Percentiles rank a stretch among this genome's conserved stretches.
Conservation (phyloP, 2,797 vertebrate species). For the Anas flavirostris region DNA sequence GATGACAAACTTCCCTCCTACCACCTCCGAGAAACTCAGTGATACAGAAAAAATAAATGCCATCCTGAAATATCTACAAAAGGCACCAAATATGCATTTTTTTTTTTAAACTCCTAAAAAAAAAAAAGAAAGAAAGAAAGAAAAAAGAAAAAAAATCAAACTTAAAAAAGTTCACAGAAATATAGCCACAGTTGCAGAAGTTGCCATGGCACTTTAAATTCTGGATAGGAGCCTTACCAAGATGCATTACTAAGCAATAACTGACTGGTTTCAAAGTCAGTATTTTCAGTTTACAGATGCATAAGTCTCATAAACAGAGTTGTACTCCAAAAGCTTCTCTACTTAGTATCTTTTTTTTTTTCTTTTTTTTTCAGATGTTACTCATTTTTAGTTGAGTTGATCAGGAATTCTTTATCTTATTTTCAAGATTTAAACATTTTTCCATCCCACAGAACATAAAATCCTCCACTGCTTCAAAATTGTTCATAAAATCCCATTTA, state of each 20-base stretch:
- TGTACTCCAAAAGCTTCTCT: not conserved
- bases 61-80: not conserved
- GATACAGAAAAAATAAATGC: not conserved
- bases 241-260: not conserved
- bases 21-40: not conserved
- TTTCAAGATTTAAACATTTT: not conserved
- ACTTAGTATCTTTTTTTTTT: not conserved
- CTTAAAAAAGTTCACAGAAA: not conserved
- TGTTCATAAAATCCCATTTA: not conserved
- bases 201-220: not conserved
- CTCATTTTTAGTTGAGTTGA: not conserved
- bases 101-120: not conserved
- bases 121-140: not conserved
- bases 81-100: not conserved
- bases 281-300: constrained; percentile 5
- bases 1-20: not conserved
- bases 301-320: constrained; percentile 3
- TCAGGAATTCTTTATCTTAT: not conserved
- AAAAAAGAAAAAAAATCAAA: not conserved
- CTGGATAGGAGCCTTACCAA: not conserved
- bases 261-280: not conserved
- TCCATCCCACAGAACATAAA: not conserved
- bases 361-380: not conserved
- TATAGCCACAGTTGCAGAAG: not conserved
- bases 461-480: not conserved